These are phyloP conservation scores for Caenorhabditis remanei DNA, from an alignment of 1,140 invertebrate genomes.

Conservation along the genomic window DNA sequence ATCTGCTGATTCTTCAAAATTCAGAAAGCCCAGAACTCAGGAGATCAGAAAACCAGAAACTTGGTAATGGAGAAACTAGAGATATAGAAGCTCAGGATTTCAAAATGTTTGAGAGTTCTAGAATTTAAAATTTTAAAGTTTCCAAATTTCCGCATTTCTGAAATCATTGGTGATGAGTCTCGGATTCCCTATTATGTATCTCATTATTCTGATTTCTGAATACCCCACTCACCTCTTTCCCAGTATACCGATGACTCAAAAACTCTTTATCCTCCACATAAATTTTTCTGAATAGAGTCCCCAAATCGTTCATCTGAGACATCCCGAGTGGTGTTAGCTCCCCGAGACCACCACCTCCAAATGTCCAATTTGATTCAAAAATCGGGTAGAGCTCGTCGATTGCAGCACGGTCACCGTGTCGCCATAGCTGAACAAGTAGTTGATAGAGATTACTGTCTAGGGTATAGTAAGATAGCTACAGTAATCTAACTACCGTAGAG, in stretches of 20 bases:
- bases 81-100: neutral
- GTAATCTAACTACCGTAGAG: too few species aligned
- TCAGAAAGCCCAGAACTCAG: too few species aligned
- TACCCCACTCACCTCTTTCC: constrained; percentile 10
- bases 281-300: neutral
- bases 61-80: too few species aligned
- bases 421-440: neutral
- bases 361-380: constrained; percentile 15
- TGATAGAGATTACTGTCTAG: neutral
- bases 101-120: too few species aligned
- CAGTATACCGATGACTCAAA: constrained; percentile 33
- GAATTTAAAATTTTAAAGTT: too few species aligned
- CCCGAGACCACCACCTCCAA: constrained; percentile 26
- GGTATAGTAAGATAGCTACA: too few species aligned
- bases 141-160: too few species aligned
- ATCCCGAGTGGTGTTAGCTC: constrained; percentile 17
- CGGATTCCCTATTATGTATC: too few species aligned
- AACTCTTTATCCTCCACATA: constrained; percentile 14
- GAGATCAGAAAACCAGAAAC: too few species aligned
- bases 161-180: too few species aligned
- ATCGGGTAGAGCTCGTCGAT: neutral
- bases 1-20: too few species aligned
- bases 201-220: too few species aligned
- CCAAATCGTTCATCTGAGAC: constrained; percentile 25
- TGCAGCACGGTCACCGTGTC: constrained; percentile 18